Evolutionary conservation across 2,113 vertebrate species (phyloP).

Genomic region (Alligator mississippiensis): DNA sequence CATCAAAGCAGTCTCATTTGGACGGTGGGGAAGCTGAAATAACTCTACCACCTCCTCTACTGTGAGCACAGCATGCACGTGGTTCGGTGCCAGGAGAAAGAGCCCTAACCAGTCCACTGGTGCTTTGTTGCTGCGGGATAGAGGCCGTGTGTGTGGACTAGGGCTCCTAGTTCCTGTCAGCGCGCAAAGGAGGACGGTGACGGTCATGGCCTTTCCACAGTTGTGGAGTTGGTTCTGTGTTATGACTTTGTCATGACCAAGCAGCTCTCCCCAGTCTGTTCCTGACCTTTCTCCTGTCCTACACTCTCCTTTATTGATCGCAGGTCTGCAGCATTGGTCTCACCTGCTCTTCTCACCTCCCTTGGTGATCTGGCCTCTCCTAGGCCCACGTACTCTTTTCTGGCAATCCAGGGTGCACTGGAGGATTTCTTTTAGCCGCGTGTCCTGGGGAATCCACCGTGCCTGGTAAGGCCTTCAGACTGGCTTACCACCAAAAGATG

Average conservation of each 20-base stretch:
- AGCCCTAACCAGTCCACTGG: not conserved
- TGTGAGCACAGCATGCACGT: not conserved
- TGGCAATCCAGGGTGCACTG: not conserved
- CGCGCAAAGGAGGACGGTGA: not conserved
- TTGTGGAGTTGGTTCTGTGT: not conserved
- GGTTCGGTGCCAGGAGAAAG: not conserved
- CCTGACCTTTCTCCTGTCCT: not conserved
- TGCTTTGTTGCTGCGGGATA: not conserved
- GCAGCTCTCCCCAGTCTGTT: too few relatives aligned
- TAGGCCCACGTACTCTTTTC: not conserved
- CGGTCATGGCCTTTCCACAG: not conserved
- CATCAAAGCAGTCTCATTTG: not conserved
- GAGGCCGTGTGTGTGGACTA: too few relatives aligned
- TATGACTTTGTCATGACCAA: not conserved
- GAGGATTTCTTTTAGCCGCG: not conserved
- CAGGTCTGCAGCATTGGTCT: rapidly evolving
- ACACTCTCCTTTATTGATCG: not conserved
- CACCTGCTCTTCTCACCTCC: not conserved
- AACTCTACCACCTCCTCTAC: not conserved
- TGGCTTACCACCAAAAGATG: rapidly evolving
- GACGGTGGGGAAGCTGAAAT: not conserved
- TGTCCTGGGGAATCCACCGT: rapidly evolving
- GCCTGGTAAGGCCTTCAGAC: not conserved
- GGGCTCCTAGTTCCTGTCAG: too few relatives aligned
- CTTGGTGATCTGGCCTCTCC: not conserved